phyloP scores from a whole-genome alignment of 2,888 invertebrate species.

The Geophilus truncorum region DNA sequence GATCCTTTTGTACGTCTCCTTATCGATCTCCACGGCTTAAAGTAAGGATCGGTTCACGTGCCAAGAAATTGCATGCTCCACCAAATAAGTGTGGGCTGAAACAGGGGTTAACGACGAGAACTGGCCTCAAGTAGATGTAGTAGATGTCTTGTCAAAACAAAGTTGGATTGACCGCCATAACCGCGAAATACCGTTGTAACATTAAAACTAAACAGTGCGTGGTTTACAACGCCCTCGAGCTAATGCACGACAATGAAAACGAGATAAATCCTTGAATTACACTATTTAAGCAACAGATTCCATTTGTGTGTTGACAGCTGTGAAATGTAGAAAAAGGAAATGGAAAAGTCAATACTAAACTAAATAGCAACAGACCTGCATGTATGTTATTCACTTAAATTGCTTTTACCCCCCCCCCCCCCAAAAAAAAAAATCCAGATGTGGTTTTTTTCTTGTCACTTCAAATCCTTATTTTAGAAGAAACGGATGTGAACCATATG shows the following conservation, averaged over 20 bases:
- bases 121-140: neutral
- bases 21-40: neutral
- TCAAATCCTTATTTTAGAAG: too few species aligned
- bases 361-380: neutral
- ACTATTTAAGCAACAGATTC: neutral
- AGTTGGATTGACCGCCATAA: neutral
- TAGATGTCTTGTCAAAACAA: neutral
- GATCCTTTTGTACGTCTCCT: too few species aligned
- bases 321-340: neutral
- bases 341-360: neutral
- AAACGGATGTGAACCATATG: too few species aligned
- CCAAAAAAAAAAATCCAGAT: neutral
- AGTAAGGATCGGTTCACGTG: neutral
- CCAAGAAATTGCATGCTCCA: neutral
- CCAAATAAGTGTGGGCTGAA: neutral
- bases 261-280: neutral
- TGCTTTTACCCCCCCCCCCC: neutral
- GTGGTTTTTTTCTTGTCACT: too few species aligned
- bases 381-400: neutral
- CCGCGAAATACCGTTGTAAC: too few species aligned
- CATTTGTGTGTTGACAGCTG: neutral
- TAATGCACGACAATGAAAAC: neutral
- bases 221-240: too few species aligned
- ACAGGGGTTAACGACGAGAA: neutral
- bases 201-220: too few species aligned